Evolutionary conservation across 2,797 vertebrate species (phyloP).

Genomic region (Garrulus glandarius): DNA sequence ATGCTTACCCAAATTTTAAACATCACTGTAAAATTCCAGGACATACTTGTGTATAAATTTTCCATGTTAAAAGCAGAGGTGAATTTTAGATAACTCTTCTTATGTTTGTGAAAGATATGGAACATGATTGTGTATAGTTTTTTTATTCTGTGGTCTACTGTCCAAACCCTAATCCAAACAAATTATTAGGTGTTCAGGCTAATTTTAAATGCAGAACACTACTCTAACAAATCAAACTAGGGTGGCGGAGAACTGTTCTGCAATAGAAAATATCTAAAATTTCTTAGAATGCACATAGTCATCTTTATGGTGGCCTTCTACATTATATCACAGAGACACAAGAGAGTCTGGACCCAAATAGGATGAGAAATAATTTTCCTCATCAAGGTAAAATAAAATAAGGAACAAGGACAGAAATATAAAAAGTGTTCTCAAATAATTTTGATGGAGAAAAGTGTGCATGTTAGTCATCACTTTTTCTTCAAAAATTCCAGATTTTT

Average conservation of each 20-base stretch:
- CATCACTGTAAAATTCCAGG: not conserved
- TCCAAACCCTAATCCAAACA: not conserved
- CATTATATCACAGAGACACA: not conserved
- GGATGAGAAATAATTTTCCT: not conserved
- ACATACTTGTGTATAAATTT: not conserved
- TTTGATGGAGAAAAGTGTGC: not conserved
- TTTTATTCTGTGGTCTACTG: not conserved
- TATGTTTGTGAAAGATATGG: not conserved
- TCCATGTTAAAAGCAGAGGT: not conserved
- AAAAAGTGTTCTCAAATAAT: not conserved
- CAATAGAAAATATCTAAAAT: not conserved
- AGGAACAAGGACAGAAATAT: not conserved
- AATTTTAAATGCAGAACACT: not conserved
- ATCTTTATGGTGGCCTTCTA: not conserved
- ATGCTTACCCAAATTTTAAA: not conserved
- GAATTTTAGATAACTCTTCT: not conserved
- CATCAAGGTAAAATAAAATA: not conserved
- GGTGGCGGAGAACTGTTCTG: not conserved
- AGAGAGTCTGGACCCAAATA: not conserved
- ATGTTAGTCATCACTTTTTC: not conserved
- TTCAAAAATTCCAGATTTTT: not conserved
- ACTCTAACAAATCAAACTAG: not conserved
- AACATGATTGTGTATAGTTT: not conserved
- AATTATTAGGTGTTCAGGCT: not conserved
- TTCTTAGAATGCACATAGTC: not conserved